Base-by-base conservation (phyloP, 1,140 invertebrate species). In the Lethrus apterus region DNA sequence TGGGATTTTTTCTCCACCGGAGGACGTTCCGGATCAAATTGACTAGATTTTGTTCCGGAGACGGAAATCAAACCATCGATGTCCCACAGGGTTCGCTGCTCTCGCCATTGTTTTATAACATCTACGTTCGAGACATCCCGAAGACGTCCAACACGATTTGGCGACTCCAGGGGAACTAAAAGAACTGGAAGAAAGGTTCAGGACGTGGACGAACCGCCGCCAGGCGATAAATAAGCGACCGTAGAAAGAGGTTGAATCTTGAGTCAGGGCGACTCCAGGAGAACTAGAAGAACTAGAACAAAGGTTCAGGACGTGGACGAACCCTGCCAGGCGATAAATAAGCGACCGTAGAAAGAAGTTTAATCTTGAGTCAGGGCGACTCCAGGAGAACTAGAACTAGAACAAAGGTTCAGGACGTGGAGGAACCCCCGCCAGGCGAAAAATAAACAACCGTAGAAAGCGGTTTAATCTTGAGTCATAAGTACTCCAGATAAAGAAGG, bases 81-180 rank as follows among this genome's bases (percentile, higher is more conserved):
- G 55, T 60, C 0, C 56, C 57, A 1, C 55, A 62, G 30, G 52
- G 56, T 8, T 58, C 49, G 23, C 35, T 57, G 1, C 48, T 62
- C 0, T 29, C 43, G 18, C 53, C 49, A 3, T 9, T 51, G 3
- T 40, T 62, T 0, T 62, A 53, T 18, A 41, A 23, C 2, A 19
- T 63, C 2, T 60, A 46, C 30, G 52, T 42, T 7, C 19, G 45
- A 0, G 52, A 62, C 35, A 35, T 60, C 4, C 51, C 56, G 10
- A 31, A 8, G 17, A 19, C 31, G 5, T 9, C 18, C 1, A 46
- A 46, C 24, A 48, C 45, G 18, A 42, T 19, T 2, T 35, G 23
- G 2, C 24, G 33, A 17, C 40, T 58, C 3, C 46, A 55, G 42
- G 26, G 14, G 23, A 46, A 11, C 15, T 50, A 0, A 24, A 29